Base-by-base conservation (phyloP, 1,140 invertebrate genomes). In the Polypedilum pembai region DNA sequence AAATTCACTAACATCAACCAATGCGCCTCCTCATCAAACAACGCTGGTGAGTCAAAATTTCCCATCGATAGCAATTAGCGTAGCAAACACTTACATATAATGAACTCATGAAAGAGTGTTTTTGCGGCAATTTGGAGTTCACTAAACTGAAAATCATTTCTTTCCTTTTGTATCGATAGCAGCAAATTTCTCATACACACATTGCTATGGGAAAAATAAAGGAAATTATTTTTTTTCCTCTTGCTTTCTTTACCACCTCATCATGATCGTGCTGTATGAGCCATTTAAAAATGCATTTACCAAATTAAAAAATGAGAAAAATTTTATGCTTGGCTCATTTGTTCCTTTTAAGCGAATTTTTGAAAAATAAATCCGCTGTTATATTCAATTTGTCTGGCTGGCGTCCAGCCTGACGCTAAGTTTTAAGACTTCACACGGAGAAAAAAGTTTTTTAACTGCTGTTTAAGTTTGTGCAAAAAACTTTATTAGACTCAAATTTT, bases 21-120 rank as follows among this genome's bases (percentile, higher is more conserved):
- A 79, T 76, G 84, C 84, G 24, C 24, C 24, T 77, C 86, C 87
- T 74, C 88, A 86, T 73, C 90, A 91, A 83, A 91, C 89, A 21
- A 91, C 89, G 77, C 85, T 91, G 80, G 90, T 91, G 83, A 87
- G 87, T 33, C 24, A 33, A 33, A 33, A 33, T 3, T 33, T 33
- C 24, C 5, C 24, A 33, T 33, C 24, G 24, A 33, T 33, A 33
- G 24, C 24, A 33, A 33, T 33, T 33, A 33, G 24, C 24, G 24
- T 5, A 33, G 24, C 24, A 33, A 33, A 33, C 24, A 33, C 24
- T 33, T 33, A 33, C 24, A 56, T n/a, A 56, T 56, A 56, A 56
- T 56, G 45, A 56, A 56, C 45, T 56, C 45, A n/a, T 56, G 12
- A n/a, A n/a, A 33, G 3, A 12, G 12, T 12, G 45, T 56, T 15